Evolutionary conservation across 2,888 invertebrate species (phyloP).

Genomic region (Nemapogon koenigi): DNA sequence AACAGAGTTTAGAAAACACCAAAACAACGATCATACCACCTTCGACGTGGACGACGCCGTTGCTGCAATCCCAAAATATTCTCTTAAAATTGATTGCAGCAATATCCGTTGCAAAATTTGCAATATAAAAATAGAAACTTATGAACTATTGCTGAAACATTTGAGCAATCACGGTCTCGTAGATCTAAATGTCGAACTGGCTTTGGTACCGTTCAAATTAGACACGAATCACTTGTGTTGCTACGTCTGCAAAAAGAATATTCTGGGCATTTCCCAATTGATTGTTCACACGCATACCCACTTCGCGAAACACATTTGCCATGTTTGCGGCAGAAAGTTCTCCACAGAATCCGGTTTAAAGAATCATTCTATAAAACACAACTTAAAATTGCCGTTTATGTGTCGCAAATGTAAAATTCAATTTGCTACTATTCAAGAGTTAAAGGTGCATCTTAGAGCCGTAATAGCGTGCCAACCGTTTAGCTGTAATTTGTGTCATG

Average conservation of each 20-base stretch:
- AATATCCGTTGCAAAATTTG: conserved; percentile 11
- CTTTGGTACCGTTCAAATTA: conserved; percentile 9
- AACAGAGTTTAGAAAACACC: conserved; percentile 10
- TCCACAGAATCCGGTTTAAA: conserved; percentile 7
- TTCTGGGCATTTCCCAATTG: conserved; percentile 3
- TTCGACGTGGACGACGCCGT: conserved; percentile 6
- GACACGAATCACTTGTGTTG: conserved; percentile 8
- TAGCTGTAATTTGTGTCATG: conserved; percentile 10
- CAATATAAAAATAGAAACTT: neutral
- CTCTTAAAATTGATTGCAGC: conserved; percentile 8
- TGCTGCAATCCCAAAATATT: neutral
- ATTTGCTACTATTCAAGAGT: conserved; percentile 9
- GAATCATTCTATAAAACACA: neutral
- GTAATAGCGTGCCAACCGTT: conserved; percentile 3
- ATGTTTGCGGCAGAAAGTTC: conserved; percentile 12
- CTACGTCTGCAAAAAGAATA: conserved; percentile 9
- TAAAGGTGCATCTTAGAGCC: conserved; percentile 3
- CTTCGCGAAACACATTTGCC: conserved; percentile 10
- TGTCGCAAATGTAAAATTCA: conserved; percentile 8
- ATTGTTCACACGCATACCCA: conserved; percentile 10
- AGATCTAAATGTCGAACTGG: conserved; percentile 1
- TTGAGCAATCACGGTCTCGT: conserved; percentile 8
- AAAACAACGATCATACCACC: conserved; percentile 18
- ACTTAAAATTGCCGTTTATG: neutral
- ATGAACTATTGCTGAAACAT: conserved; percentile 11